These are phyloP conservation scores for Endotricha flammealis DNA, from an alignment of 2,888 invertebrate species.

Conservation along the genomic window DNA sequence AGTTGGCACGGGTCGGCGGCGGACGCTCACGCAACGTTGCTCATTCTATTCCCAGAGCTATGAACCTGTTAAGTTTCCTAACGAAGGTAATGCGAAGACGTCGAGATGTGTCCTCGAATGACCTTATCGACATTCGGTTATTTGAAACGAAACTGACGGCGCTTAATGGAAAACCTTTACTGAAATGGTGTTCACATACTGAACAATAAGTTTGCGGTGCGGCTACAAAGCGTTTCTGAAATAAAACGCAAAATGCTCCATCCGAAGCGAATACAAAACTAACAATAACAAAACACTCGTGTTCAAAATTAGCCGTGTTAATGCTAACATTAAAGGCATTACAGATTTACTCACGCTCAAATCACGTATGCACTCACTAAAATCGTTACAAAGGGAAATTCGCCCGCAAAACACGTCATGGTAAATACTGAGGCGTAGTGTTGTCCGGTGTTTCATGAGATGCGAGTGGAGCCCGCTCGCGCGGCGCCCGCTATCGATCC, in stretches of 20 bases:
- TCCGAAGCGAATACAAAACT: slow-evolving; percentile 2
- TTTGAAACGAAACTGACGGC: slow-evolving; percentile 5
- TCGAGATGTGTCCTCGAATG: slow-evolving; percentile 8
- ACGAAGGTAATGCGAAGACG: slow-evolving; percentile 22
- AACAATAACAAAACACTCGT: slow-evolving; percentile 4
- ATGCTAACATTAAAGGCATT: slow-evolving; percentile 14
- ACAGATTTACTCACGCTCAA: slow-evolving; percentile 19
- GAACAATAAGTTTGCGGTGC: background rate
- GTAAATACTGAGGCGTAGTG: slow-evolving; percentile 57
- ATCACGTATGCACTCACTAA: slow-evolving; percentile 37
- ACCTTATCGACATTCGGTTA: slow-evolving; percentile 6
- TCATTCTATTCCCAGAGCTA: slow-evolving; percentile 41
- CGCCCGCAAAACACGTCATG: slow-evolving; percentile 59
- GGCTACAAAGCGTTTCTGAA: background rate
- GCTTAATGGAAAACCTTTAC: background rate
- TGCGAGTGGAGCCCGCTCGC: slow-evolving; percentile 59
- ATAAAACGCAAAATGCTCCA: background rate
- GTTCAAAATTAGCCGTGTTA: slow-evolving; percentile 5
- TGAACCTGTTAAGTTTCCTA: slow-evolving; percentile 28
- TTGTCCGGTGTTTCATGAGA: slow-evolving; percentile 72
- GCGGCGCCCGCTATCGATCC: slow-evolving; percentile 71
- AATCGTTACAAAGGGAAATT: slow-evolving; percentile 40
- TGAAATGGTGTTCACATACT: background rate
- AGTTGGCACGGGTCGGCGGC: slow-evolving; percentile 66
- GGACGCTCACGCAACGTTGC: slow-evolving; percentile 40